These are phyloP conservation scores for Crambe crambe DNA, from an alignment of 37 sponge, comb jelly and placozoan species.

Conservation along the genomic window DNA sequence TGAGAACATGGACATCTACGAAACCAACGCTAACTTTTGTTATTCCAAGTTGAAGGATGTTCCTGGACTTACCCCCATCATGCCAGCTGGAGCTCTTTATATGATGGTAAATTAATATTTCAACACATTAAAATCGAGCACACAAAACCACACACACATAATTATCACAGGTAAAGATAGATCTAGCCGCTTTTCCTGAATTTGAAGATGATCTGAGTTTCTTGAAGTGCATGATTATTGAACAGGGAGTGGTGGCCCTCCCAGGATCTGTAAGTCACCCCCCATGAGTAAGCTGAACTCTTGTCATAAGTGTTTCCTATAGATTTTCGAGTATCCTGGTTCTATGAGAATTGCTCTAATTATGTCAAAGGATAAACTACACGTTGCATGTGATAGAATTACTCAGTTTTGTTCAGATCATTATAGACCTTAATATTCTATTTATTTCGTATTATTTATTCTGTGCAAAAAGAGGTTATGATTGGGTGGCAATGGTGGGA, in stretches of 20 bases:
- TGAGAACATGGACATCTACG: constrained; percentile 26
- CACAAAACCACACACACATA: too few species aligned
- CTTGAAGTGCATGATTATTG: background rate
- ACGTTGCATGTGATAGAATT: background rate
- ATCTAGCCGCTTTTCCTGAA: background rate
- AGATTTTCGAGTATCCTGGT: constrained; percentile 9
- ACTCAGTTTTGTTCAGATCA: background rate
- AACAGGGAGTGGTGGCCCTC: background rate
- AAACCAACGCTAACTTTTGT: constrained; percentile 52
- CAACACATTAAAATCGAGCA: too few species aligned
- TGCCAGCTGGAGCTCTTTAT: constrained; percentile 94
- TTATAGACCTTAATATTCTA: background rate
- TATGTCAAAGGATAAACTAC: background rate
- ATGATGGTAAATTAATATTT: constrained; percentile 86
- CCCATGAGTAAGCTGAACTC: too few species aligned
- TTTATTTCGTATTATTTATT: background rate
- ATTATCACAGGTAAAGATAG: constrained; percentile 5
- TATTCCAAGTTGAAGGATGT: constrained; percentile 35
- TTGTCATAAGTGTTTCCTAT: background rate
- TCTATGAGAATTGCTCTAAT: background rate
- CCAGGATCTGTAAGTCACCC: constrained; percentile 3
- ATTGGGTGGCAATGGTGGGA: too few species aligned
- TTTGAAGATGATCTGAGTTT: constrained; percentile 1
- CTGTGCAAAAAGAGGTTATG: too few species aligned
- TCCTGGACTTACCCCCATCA: constrained; percentile 68